Evolutionary conservation across 2,797 vertebrate species (phyloP).

Genomic region (Psittacula echo): DNA sequence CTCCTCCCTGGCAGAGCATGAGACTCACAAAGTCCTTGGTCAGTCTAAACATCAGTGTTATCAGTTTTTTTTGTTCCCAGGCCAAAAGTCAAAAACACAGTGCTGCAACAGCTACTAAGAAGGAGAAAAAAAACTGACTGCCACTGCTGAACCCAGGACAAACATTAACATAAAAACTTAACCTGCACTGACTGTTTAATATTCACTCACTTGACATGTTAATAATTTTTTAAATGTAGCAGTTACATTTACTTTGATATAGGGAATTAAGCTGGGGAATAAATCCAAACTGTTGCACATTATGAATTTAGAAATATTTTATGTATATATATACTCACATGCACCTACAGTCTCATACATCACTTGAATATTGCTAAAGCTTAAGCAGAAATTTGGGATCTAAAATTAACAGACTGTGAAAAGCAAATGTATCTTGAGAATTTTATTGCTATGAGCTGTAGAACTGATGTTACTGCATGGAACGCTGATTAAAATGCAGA

Average conservation of each 20-base stretch:
- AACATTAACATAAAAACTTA: not conserved
- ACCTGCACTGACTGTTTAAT: not conserved
- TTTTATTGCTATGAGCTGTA: not conserved
- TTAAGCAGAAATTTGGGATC: not conserved
- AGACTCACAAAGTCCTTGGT: too few relatives aligned
- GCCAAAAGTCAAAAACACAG: too few relatives aligned
- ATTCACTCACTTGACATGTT: not conserved
- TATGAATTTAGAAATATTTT: not conserved
- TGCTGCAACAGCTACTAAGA: too few relatives aligned
- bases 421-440: not conserved
- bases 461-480: not conserved
- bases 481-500: constrained; percentile 14
- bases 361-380: not conserved
- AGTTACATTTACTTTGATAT: not conserved
- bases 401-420: not conserved
- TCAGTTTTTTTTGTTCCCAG: too few relatives aligned
- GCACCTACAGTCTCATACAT: not conserved
- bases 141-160: too few relatives aligned
- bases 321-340: not conserved
- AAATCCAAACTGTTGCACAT: not conserved
- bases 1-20: too few relatives aligned
- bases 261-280: not conserved
- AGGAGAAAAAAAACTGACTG: too few relatives aligned
- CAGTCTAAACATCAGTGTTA: too few relatives aligned
- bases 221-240: not conserved